Percentiles rank a stretch among this genome's conserved stretches.
Conservation (phyloP, 2,888 invertebrate species). For the Cactoblastis cactorum region DNA sequence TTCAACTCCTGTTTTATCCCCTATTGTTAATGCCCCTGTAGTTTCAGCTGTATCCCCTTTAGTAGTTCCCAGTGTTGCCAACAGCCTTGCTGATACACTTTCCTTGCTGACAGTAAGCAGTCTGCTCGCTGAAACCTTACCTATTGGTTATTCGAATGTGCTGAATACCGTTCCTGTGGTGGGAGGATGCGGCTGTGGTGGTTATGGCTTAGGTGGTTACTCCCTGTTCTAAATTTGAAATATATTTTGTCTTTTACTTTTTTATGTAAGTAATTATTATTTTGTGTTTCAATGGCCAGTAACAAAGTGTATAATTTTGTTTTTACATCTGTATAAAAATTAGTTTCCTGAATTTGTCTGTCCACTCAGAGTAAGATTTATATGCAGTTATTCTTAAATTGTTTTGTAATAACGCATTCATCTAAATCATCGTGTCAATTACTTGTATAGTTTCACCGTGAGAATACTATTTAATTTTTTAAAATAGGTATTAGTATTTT, state of each 20-base stretch:
- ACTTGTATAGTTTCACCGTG: too few relatives aligned
- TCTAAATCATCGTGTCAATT: too few relatives aligned
- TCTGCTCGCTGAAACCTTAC: conserved; percentile 51
- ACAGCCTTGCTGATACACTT: conserved; percentile 55
- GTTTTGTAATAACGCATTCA: too few relatives aligned
- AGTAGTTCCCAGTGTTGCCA: conserved; percentile 41
- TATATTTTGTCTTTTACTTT: conserved; percentile 11
- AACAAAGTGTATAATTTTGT: too few relatives aligned
- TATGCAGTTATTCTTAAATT: too few relatives aligned
- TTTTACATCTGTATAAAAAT: too few relatives aligned
- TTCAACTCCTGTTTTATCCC: conserved; percentile 16
- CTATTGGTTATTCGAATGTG: conserved; percentile 33
- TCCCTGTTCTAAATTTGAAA: conserved; percentile 11
- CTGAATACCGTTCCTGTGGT: conserved; percentile 19
- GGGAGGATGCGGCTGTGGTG: conserved; percentile 29
- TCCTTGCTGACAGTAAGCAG: conserved; percentile 60
- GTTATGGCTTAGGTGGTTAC: conserved; percentile 19
- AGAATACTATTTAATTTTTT: too few relatives aligned
- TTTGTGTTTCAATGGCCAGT: too few relatives aligned
- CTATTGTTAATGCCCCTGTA: not conserved
- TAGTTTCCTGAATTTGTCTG: too few relatives aligned
- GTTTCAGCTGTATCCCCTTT: conserved; percentile 17
- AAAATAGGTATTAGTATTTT: too few relatives aligned
- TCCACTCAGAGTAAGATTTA: too few relatives aligned
- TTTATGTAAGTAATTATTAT: too few relatives aligned